Base-by-base conservation (phyloP, 1,140 invertebrate species). In the Ylistrum balloti region DNA sequence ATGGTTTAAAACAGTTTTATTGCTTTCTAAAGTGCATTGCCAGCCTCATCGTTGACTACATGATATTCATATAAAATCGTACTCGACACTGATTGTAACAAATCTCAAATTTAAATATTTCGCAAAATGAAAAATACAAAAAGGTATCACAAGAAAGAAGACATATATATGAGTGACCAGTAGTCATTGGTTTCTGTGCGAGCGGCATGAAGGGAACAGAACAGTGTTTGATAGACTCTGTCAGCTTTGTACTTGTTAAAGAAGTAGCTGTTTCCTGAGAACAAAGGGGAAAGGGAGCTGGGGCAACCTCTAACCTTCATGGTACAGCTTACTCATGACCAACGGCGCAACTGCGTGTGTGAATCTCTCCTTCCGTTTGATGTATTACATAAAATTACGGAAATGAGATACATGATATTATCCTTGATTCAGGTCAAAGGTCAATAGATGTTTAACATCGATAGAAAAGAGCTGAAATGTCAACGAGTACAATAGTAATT, bases 311-410 rank as follows among this genome's bases (percentile, higher is more conserved):
- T 74, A 28, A 74, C 56, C 56, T 74, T 74, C n/a, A 45, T 74
- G 56, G 56, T 74, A 74, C 56, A n/a, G n/a, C 20, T 28, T 74
- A 28, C 56, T 17, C 56, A 74, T 74, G 56, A 74, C 56, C 56
- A 74, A n/a, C 22, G 56, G 22, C 56, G 28, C 56, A 74, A 74
- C 56, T n/a, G 13, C 56, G n/a, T 74, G 56, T 74, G 7, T 74
- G 9, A 22, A 74, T 11, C 28, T 74, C n/a, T 74, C 56, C 28
- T 17, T 74, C 17, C 56, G 1, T 74, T 74, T 74, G 56, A 74
- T 28, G 56, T 74, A 74, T 74, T 74, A 74, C n/a, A 74, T 74
- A 74, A 74, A 74, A 74, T 74, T 7, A 74, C 56, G 56, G 56
- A 48, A 48, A 48, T 48, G 45, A 48, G 56, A 74, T 74, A 28